These are phyloP conservation scores for Cygnus buccinator DNA, from an alignment of 2,113 vertebrate species.

Conservation along the genomic window DNA sequence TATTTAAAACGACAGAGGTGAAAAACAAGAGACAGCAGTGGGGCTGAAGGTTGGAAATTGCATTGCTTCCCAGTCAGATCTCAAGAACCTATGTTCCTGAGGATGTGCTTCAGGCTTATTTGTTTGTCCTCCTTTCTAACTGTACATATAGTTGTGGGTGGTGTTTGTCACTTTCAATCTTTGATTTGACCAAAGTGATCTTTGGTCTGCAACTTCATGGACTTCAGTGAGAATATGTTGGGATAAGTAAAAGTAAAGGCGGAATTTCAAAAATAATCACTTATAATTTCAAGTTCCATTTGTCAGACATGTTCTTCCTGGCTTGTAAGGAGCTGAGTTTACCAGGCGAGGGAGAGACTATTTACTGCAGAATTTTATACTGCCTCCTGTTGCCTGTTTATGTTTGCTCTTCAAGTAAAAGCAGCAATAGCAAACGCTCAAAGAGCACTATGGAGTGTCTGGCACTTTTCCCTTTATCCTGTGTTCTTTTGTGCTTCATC, in stretches of 20 bases:
- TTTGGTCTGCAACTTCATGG: background rate
- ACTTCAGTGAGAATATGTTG: background rate
- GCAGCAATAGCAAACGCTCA: background rate
- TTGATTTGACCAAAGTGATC: background rate
- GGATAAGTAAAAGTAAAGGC: background rate
- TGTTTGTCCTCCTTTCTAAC: background rate
- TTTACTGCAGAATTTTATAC: background rate
- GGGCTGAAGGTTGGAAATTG: background rate
- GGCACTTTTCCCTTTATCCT: slow-evolving; percentile 27
- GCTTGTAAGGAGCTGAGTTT: background rate
- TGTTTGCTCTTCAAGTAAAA: background rate
- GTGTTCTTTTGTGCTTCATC: slow-evolving; percentile 12
- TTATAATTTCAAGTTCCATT: background rate
- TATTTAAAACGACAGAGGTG: slow-evolving; percentile 2
- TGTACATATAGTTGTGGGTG: accelerated
- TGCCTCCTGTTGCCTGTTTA: background rate
- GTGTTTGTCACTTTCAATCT: background rate
- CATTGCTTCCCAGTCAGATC: background rate
- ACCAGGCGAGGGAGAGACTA: background rate
- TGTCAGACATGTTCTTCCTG: background rate
- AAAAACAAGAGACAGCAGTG: background rate
- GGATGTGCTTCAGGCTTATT: background rate
- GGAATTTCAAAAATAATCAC: background rate
- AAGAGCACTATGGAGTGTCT: background rate
- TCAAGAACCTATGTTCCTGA: background rate